A percentile compares a stretch with the other conserved stretches of the same genome.
Conservation (phyloP, 2,888 invertebrate species). For the Timema podura region DNA sequence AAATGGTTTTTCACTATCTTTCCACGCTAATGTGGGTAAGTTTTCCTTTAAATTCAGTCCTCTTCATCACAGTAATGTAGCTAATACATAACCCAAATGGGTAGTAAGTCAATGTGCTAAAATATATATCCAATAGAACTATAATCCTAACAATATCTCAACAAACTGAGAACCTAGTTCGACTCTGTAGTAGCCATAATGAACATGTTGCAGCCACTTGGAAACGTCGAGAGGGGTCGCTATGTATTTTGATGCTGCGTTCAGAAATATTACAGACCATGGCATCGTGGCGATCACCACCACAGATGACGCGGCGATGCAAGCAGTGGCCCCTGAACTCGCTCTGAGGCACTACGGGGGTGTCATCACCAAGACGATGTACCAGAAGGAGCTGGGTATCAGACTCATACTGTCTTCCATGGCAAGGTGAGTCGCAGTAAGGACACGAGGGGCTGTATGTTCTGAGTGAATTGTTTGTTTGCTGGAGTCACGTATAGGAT, state of each 20-base stretch:
- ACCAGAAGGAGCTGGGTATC: conserved; percentile 37
- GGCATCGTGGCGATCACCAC: conserved; percentile 37
- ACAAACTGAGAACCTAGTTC: too few relatives aligned
- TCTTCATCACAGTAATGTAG: too few relatives aligned
- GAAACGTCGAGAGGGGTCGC: conserved; percentile 37
- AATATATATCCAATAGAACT: too few relatives aligned
- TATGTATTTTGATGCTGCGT: conserved; percentile 37
- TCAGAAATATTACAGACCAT: conserved; percentile 36
- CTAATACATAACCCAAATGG: too few relatives aligned
- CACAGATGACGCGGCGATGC: conserved; percentile 38
- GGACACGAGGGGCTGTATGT: neutral
- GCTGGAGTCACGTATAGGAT: neutral
- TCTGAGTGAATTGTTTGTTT: neutral
- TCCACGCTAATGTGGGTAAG: too few relatives aligned
- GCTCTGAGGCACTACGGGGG: conserved; percentile 38
- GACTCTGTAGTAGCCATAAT: neutral
- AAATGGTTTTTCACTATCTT: too few relatives aligned
- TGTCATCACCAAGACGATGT: conserved; percentile 36
- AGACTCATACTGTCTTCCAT: conserved; percentile 37
- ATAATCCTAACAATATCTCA: too few relatives aligned
- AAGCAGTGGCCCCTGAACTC: conserved; percentile 36
- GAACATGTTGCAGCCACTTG: conserved; percentile 33
- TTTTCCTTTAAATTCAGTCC: too few relatives aligned
- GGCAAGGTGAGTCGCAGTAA: conserved; percentile 33
- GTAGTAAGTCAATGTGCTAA: too few relatives aligned